Conservation (phyloP, 1,140 invertebrate species). For the Caenorhabditis elegans region WBcel235 BX284603.4:13770501-13771000, state of each 20-base stretch:
- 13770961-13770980: not conserved
- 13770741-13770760: constrained; percentile 21
- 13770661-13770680: constrained; percentile 30
- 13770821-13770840: constrained; percentile 13
- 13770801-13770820: constrained; percentile 1
- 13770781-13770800: constrained; percentile 1
- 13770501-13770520: not conserved
- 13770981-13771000: not conserved
- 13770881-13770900: not conserved
- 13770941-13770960: not conserved
- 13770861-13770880: constrained; percentile 9
- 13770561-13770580: not conserved
- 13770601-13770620: constrained; percentile 1
- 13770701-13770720: constrained; percentile 4
- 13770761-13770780: constrained; percentile 6
- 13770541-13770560: not conserved
- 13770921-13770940: not conserved
- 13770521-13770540: not conserved
- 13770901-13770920: constrained; percentile 14
- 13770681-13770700: constrained; percentile 3
- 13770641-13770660: constrained; percentile 19
- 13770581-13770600: not conserved
- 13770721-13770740: not conserved
- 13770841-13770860: not conserved
- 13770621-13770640: not conserved